Base-by-base conservation (phyloP, 1,140 invertebrate species). In the Cydia strobilella region DNA sequence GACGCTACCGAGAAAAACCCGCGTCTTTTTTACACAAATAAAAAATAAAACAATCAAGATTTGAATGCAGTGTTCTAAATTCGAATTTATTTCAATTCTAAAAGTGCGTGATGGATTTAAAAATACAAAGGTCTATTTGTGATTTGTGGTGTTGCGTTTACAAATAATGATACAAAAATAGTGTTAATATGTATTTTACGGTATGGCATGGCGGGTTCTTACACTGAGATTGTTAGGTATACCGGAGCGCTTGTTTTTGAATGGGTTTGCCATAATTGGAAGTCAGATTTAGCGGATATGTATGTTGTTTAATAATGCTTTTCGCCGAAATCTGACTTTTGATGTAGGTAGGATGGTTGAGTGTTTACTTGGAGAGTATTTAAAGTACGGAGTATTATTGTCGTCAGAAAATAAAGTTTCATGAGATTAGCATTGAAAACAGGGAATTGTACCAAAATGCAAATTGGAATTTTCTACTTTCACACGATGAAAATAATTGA, bases 101-200 rank as follows among this genome's bases (percentile, higher is more conserved):
- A 74, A 75, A 59, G 54, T 59, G 54, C 9, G 54, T 59, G 54
- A 59, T 23, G 18, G 54, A 23, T 59, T 23, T 12, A 12, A 23
- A 59, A 59, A 23, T 59, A 51, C 6, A 18, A n/a, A 51, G 18
- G 54, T 59, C 54, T 59, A 23, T 59, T 59, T 35, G 65, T 69
- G 65, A 35, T n/a, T 35, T 35, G 13, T 18, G 31, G 31, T 69
- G 54, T 59, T 59, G 35, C 65, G 80, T 87, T 82, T 77, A 83
- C 81, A 81, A 81, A 81, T 79, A 84, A 82, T 73, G 81, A 82
- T 85, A 85, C 80, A 81, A 84, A 86, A 86, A 87, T 85, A 87
- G 86, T 87, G 83, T 85, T 87, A 84, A 84, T 85, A 82, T 79
- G 85, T 82, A 81, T 87, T 85, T 84, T 83, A 81, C 81, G 80